Evolutionary conservation across 2,888 invertebrate species (phyloP).

Genomic region (Thyatira batis): DNA sequence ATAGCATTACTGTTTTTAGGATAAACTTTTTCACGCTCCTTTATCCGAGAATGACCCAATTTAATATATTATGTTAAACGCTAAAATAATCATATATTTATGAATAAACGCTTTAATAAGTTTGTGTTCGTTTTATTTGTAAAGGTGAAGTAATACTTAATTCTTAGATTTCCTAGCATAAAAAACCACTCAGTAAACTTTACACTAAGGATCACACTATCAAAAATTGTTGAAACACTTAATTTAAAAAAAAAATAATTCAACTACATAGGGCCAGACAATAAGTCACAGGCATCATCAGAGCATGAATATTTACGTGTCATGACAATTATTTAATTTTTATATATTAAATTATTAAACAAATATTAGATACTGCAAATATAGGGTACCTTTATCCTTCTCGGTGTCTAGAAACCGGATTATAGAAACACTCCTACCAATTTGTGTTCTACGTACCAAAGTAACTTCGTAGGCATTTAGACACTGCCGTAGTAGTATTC

Average conservation of each 20-base stretch:
- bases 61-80: constrained; percentile 28
- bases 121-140: not conserved
- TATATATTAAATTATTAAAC: no score
- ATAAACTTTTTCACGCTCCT: constrained; percentile 36
- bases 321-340: no score
- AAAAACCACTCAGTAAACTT: no score
- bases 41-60: constrained; percentile 40
- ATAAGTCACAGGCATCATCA: no score
- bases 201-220: no score
- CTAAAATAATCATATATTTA: constrained; percentile 22
- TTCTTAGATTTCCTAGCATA: no score
- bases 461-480: not conserved
- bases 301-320: no score
- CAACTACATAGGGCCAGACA: no score
- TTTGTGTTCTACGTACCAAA: not conserved
- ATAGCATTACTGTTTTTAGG: constrained; percentile 37
- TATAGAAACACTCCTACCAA: not conserved
- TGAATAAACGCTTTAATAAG: constrained; percentile 1
- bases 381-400: no score
- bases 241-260: no score
- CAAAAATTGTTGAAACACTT: no score
- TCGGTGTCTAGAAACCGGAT: constrained; percentile 7
- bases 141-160: not conserved
- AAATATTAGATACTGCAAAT: constrained; percentile 43
- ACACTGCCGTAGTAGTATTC: not conserved